These are phyloP conservation scores for Callipepla californica DNA, from an alignment of 2,113 vertebrate species.

Conservation along the genomic window DNA sequence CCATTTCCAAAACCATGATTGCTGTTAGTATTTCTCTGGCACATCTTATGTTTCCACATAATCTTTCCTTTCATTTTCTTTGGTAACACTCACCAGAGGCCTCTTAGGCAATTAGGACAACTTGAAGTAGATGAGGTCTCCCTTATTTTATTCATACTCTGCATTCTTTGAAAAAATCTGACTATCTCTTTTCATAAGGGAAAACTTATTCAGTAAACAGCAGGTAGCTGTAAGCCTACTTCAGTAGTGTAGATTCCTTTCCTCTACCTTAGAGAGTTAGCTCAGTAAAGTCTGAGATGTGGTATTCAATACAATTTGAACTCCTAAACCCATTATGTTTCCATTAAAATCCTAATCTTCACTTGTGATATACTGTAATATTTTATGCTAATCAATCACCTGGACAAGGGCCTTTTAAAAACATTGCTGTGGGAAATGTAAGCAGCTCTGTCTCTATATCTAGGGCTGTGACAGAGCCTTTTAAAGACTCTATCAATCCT, in stretches of 20 bases:
- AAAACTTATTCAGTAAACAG: neutral
- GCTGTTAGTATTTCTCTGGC: constrained; percentile 17
- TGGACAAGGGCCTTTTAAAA: neutral
- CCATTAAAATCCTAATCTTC: neutral
- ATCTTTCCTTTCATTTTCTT: constrained; percentile 4
- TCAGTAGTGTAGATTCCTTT: neutral
- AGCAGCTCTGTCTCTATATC: neutral
- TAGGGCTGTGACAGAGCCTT: neutral
- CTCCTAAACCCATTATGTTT: neutral
- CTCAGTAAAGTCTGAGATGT: neutral
- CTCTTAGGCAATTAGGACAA: neutral
- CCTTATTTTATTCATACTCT: neutral
- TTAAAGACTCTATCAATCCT: neutral
- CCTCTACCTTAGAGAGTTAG: neutral
- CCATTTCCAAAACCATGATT: neutral
- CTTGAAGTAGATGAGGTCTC: neutral
- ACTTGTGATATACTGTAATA: neutral
- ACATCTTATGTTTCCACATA: neutral
- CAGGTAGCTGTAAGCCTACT: neutral
- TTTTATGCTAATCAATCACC: neutral
- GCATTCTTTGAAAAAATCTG: neutral
- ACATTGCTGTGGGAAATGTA: neutral
- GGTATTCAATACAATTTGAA: neutral
- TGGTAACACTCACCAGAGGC: neutral
- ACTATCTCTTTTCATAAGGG: neutral